Evolutionary conservation across 2,797 vertebrate genomes (phyloP).

Genomic region (Cyprinella venusta): DNA sequence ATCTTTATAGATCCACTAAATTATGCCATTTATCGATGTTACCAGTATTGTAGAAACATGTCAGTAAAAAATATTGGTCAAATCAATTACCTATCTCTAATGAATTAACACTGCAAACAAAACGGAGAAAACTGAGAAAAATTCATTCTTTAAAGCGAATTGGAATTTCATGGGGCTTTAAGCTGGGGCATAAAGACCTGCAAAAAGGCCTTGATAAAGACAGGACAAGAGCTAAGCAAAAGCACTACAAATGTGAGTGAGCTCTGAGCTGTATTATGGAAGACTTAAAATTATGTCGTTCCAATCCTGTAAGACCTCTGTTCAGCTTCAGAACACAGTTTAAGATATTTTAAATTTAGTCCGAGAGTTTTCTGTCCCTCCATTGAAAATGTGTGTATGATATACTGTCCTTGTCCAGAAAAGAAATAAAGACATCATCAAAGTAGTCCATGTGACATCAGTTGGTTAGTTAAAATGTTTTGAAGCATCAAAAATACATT

Average conservation of each 20-base stretch:
- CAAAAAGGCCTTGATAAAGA: conserved; percentile 28
- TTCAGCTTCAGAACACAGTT: too few species aligned
- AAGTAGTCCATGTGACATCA: too few species aligned
- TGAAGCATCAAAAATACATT: too few species aligned
- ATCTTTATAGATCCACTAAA: background rate
- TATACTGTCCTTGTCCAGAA: too few species aligned
- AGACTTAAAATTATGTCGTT: background rate
- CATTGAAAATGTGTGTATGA: too few species aligned
- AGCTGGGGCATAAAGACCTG: conserved; percentile 5
- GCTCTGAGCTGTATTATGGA: conserved; percentile 15
- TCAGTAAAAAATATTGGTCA: background rate
- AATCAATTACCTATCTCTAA: background rate
- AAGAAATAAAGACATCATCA: too few species aligned
- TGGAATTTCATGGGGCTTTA: conserved; percentile 1
- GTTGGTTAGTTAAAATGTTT: too few species aligned
- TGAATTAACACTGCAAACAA: background rate
- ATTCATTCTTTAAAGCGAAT: background rate
- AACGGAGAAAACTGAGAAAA: background rate
- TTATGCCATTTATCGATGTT: background rate
- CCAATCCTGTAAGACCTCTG: too few species aligned
- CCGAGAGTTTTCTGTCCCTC: too few species aligned
- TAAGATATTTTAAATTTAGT: too few species aligned
- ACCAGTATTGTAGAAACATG: background rate
- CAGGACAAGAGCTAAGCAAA: conserved; percentile 33
- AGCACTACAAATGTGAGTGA: conserved; percentile 16